phyloP scores from a whole-genome alignment of 2,113 vertebrate genomes.

The Dasyprocta punctata region DNA sequence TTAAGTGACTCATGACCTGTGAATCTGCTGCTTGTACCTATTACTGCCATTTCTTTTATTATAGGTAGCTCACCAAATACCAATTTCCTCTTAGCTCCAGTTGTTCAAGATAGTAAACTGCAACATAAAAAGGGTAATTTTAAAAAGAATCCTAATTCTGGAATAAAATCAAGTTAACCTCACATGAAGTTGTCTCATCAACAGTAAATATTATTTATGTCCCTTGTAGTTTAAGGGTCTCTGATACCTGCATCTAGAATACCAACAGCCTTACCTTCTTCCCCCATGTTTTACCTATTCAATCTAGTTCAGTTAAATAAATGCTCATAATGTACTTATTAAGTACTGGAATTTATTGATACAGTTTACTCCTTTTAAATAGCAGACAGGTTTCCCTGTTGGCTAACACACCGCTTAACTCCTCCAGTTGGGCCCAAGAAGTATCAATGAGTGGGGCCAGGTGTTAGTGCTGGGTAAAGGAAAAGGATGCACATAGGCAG shows the following conservation, averaged over 20 bases:
- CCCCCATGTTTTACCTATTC: not conserved
- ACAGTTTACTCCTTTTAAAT: not conserved
- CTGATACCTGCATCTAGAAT: not conserved
- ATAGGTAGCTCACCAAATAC: constrained; percentile 38
- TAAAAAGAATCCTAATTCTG: constrained; percentile 45
- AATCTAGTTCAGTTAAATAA: not conserved
- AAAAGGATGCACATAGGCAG: not conserved
- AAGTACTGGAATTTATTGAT: not conserved
- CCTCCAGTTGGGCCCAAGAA: not conserved
- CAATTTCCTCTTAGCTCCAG: constrained; percentile 46
- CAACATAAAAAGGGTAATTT: constrained; percentile 49
- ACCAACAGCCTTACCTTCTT: not conserved
- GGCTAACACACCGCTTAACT: not conserved
- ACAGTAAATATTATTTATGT: constrained; percentile 7
- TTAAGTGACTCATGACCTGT: not conserved
- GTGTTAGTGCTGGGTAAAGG: not conserved
- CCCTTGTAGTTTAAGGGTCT: not conserved
- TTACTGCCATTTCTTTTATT: constrained; percentile 31
- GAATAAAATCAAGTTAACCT: constrained; percentile 55
- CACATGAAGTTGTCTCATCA: constrained; percentile 6
- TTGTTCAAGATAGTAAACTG: constrained; percentile 62
- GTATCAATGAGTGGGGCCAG: not conserved
- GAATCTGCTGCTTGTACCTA: constrained; percentile 23
- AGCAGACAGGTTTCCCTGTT: not conserved
- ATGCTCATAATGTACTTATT: not conserved